Evolutionary conservation across 2,888 invertebrate species (phyloP).

Genomic region (Nomada fucata): DNA sequence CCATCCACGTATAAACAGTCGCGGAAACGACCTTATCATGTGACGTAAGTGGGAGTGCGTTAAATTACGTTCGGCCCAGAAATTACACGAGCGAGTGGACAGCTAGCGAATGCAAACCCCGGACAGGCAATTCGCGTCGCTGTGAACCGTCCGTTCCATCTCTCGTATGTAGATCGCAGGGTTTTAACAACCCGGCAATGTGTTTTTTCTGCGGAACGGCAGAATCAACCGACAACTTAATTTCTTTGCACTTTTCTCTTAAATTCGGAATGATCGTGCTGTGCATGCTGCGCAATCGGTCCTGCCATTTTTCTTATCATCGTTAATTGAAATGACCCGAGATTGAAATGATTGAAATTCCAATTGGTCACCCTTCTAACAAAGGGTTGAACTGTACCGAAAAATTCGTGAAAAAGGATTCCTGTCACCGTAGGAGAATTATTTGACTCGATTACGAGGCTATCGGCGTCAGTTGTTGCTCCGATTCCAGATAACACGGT

Average conservation of each 20-base stretch:
- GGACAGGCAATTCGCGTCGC: slow-evolving; percentile 54
- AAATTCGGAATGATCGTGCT: too few relatives aligned
- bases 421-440: slow-evolving; percentile 19
- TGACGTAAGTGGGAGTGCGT: slow-evolving; percentile 64
- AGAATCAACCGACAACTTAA: slow-evolving; percentile 10
- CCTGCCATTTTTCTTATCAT: too few relatives aligned
- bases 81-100: slow-evolving; percentile 59
- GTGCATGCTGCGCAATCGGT: too few relatives aligned
- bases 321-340: too few relatives aligned
- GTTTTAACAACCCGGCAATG: slow-evolving; percentile 12
- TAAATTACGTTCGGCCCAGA: slow-evolving; percentile 68
- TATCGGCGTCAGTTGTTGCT: slow-evolving; percentile 17
- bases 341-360: too few relatives aligned
- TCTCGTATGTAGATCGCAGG: slow-evolving; percentile 23
- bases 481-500: slow-evolving; percentile 39
- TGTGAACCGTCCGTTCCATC: background rate
- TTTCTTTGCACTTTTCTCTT: too few relatives aligned
- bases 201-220: slow-evolving; percentile 26
- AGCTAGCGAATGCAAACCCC: slow-evolving; percentile 47
- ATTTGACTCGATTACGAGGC: slow-evolving; percentile 32
- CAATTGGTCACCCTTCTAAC: too few relatives aligned
- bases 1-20: slow-evolving; percentile 31
- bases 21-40: slow-evolving; percentile 62
- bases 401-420: background rate
- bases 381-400: too few relatives aligned